These are phyloP conservation scores for Spodoptera littoralis DNA, from an alignment of 2,888 invertebrate species.

Conservation along the genomic window DNA sequence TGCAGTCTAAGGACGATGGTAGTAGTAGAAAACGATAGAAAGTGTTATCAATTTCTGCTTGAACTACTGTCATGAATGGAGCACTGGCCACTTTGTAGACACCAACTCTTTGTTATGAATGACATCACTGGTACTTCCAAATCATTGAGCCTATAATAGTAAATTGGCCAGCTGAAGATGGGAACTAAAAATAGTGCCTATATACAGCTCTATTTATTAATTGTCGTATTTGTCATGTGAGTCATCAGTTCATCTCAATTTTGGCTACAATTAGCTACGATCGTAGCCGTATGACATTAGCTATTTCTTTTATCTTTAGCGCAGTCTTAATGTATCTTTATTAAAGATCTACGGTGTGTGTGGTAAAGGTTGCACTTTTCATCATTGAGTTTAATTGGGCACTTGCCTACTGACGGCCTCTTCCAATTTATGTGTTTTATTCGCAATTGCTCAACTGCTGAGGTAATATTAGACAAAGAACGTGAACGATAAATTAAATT, in stretches of 20 bases:
- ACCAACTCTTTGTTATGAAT: slow-evolving; percentile 26
- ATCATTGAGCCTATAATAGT: slow-evolving; percentile 38
- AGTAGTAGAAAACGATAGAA: too few relatives aligned
- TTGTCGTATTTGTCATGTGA: slow-evolving; percentile 46
- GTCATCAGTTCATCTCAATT: slow-evolving; percentile 51
- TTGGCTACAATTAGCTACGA: slow-evolving; percentile 35
- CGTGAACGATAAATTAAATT: too few relatives aligned
- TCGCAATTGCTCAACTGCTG: too few relatives aligned
- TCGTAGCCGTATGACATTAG: slow-evolving; percentile 35
- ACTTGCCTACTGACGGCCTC: too few relatives aligned
- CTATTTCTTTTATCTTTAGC: slow-evolving; percentile 38
- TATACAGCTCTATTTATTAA: slow-evolving; percentile 42
- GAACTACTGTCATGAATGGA: too few relatives aligned
- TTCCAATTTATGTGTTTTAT: too few relatives aligned
- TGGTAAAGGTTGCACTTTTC: too few relatives aligned
- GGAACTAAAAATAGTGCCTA: slow-evolving; percentile 54
- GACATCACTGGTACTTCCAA: slow-evolving; percentile 50
- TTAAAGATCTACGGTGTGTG: neutral
- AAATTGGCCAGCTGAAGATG: slow-evolving; percentile 48
- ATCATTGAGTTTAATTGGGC: too few relatives aligned
- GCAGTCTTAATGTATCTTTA: slow-evolving; percentile 17
- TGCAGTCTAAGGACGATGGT: too few relatives aligned
- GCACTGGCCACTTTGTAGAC: slow-evolving; percentile 15
- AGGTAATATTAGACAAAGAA: too few relatives aligned
- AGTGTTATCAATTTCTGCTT: too few relatives aligned